Base-by-base conservation (phyloP, 2,888 invertebrate species). In the Linnaemya tessellans region DNA sequence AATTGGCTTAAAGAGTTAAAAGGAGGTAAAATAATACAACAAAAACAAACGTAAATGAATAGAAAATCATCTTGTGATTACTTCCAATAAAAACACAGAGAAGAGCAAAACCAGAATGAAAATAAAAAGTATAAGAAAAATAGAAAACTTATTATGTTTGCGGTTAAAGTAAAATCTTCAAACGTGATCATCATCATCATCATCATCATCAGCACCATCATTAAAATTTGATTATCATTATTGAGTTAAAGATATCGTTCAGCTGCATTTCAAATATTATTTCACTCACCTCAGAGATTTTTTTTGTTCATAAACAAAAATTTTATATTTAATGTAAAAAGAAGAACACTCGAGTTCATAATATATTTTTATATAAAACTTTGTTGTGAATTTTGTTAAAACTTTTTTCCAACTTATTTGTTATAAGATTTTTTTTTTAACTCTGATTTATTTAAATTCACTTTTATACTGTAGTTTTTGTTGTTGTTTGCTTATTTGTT, bases 271-370 rank as follows among this genome's bases (percentile, higher is more conserved):
- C 11, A 18, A 43, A 22, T 49, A 62, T 64, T 22, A 43, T 65
- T 65, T 18, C 18, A 75, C 80, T 75, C 74, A 81, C 80, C 80
- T 74, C 51, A 35, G 60, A 62, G 3, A 9, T 41, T 41, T 75
- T 75, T 30, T 5, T 65, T 13, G 43, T 58, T 20, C n/a, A 56
- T 9, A 56, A 60, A 10, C 10, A 38, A 65, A 49, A 30, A n/a
- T n/a, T 25, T 25, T 25, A 46, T 25, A 3, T 30, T 46, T 49
- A 25, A 30, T 18, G n/a, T 22, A 49, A 46, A 64, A 43, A 20
- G 35, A 22, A 3, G 41, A 22, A 20, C 62, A 30, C 11, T 30
- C 8, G 1, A 15, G 25, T 46, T 46, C 46, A 25, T 41, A n/a
- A n/a, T n/a, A 8, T 25, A 49, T 67, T 49, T 49, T 13, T 11